A percentile compares a stretch with the other conserved stretches of the same genome.
Conservation (phyloP, 1,140 invertebrate species). For the Eupristina koningsbergeri region DNA sequence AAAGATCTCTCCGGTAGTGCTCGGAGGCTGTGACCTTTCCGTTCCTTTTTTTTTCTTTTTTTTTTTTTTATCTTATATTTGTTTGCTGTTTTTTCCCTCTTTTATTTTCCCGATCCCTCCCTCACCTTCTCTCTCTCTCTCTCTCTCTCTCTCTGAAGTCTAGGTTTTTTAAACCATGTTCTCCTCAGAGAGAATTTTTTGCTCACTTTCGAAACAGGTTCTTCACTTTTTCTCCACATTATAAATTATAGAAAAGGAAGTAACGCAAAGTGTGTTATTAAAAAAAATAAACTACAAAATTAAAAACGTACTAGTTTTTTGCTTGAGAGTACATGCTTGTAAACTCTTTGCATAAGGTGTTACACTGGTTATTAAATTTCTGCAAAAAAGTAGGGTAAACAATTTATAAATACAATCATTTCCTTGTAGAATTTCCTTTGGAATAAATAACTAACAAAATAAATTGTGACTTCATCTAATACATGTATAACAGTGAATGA, state of each 20-base stretch:
- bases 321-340: neutral
- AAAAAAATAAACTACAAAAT: neutral
- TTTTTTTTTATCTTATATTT: neutral
- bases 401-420: too few relatives aligned
- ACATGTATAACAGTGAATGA: too few relatives aligned
- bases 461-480: too few relatives aligned
- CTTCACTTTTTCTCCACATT: neutral
- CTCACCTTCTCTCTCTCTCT: neutral
- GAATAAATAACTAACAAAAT: too few relatives aligned
- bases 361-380: too few relatives aligned
- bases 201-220: constrained; percentile 12
- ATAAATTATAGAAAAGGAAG: neutral
- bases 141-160: neutral
- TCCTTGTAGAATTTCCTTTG: too few relatives aligned
- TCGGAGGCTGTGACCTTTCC: constrained; percentile 6
- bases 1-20: constrained; percentile 7
- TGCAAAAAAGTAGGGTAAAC: too few relatives aligned
- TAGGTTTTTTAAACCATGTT: neutral
- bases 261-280: constrained; percentile 19
- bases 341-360: neutral
- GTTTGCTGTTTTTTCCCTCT: neutral
- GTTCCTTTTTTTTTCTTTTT: neutral
- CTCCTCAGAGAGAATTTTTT: constrained; percentile 19
- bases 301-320: neutral
- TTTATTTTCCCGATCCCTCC: neutral